A percentile compares a stretch with the other conserved stretches of the same genome.
Conservation (phyloP, 2,888 invertebrate genomes). For the Parnassius smintheus region DNA sequence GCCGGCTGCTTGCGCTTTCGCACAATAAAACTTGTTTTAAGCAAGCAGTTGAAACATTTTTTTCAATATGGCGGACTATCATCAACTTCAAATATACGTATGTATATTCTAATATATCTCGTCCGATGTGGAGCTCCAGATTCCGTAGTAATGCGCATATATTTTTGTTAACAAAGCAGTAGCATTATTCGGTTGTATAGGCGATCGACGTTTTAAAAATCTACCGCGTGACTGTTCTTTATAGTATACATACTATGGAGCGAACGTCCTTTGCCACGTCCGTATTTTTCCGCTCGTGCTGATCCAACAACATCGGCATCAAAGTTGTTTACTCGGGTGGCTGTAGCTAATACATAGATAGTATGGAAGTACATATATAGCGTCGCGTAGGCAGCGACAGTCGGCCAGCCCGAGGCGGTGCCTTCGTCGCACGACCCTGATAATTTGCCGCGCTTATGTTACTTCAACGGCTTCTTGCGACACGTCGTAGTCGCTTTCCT, state of each 20-base stretch:
- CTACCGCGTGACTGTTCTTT: slow-evolving; percentile 45
- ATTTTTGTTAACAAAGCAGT: slow-evolving; percentile 7
- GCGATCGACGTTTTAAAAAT: slow-evolving; percentile 47
- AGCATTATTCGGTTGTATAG: not conserved
- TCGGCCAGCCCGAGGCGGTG: slow-evolving; percentile 59
- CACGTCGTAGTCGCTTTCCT: slow-evolving; percentile 65
- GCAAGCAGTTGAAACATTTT: slow-evolving; percentile 58
- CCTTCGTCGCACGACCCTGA: slow-evolving; percentile 74
- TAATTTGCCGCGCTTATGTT: slow-evolving; percentile 79
- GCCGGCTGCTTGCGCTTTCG: slow-evolving; percentile 67
- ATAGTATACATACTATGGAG: slow-evolving; percentile 39
- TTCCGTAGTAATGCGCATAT: not conserved
- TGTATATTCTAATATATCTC: slow-evolving; percentile 10
- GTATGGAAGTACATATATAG: slow-evolving; percentile 34
- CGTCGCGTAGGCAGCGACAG: slow-evolving; percentile 62
- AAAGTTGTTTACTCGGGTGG: slow-evolving; percentile 54
- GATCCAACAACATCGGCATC: slow-evolving; percentile 50
- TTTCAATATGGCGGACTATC: slow-evolving; percentile 67
- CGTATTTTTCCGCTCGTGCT: slow-evolving; percentile 63
- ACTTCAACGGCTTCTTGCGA: slow-evolving; percentile 80
- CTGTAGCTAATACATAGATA: slow-evolving; percentile 44
- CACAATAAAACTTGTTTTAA: slow-evolving; percentile 72
- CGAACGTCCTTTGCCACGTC: slow-evolving; percentile 58
- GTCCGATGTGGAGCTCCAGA: not conserved
- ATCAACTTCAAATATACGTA: slow-evolving; percentile 30